Conservation (phyloP, 2,797 vertebrate genomes). For the Rhinogobio ventralis region DNA sequence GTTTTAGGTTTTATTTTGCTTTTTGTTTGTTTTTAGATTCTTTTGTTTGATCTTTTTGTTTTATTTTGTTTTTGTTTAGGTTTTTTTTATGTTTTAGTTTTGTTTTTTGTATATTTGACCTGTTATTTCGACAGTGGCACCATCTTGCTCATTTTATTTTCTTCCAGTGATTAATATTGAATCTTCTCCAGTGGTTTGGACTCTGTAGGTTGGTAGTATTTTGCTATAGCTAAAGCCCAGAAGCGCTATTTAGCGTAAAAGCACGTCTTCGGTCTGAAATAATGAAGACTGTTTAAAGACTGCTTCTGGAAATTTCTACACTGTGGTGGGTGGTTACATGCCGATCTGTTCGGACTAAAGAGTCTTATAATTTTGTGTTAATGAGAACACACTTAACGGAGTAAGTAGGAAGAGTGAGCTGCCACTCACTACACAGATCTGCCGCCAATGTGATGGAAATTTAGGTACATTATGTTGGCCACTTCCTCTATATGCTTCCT, state of each 20-base stretch:
- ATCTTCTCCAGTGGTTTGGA: slow-evolving; percentile 8
- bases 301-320: slow-evolving; percentile 41
- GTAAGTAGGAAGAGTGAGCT: slow-evolving; percentile 11
- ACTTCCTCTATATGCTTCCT: slow-evolving; percentile 47
- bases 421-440: slow-evolving; percentile 44
- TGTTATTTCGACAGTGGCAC: neutral
- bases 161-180: slow-evolving; percentile 20
- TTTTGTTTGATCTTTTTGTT: neutral
- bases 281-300: slow-evolving; percentile 54
- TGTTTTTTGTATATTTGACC: neutral
- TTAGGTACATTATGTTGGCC: slow-evolving; percentile 53
- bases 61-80: neutral
- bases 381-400: slow-evolving; percentile 31
- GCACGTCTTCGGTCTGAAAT: slow-evolving; percentile 9
- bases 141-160: slow-evolving; percentile 1
- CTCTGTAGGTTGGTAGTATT: slow-evolving; percentile 18
- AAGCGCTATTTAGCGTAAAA: slow-evolving; percentile 16
- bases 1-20: neutral
- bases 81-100: neutral
- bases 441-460: slow-evolving; percentile 50
- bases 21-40: neutral
- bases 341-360: slow-evolving; percentile 44
- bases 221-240: slow-evolving; percentile 34
- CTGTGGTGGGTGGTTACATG: slow-evolving; percentile 20
- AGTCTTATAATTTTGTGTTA: slow-evolving; percentile 19